Base-by-base conservation (phyloP, 1,140 invertebrate genomes). In the Frieseomelitta varia region DNA sequence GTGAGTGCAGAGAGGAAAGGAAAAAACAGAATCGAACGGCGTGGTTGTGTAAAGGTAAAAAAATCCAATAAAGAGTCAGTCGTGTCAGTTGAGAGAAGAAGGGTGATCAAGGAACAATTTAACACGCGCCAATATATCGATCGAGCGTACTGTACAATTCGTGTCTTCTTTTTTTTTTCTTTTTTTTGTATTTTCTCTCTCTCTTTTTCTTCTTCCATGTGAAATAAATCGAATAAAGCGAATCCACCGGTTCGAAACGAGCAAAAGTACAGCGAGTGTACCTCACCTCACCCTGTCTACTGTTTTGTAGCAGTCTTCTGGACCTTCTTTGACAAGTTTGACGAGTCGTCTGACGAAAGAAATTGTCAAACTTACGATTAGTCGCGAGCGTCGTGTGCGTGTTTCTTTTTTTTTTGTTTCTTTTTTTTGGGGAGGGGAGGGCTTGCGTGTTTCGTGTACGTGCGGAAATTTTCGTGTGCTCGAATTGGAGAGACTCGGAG, bases 111-210 rank as follows among this genome's bases (percentile, higher is more conserved):
- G 76, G 47, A 58, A 79, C 69, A 39, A 80, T 63, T 30, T 79
- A 71, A 71, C 11, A 71, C 14, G 68, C 68, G 68, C 68, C 68
- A 71, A 47, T 71, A 61, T 61, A 88, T 87, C 87, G 86, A 88
- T 88, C 78, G 73, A 79, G 79, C 84, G 87, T 88, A 89, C 84
- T 88, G 86, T 88, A 88, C 76, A 88, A 53, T 74, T 81, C 63
- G 73, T 73, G 71, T 84, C 58, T 68, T 39, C 14, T 15, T 63
- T 63, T 39, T 69, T 69, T n/a, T 15, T 8, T 67, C 19, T 34
- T n/a, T 24, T 51, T 19, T 34, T 15, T 24, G 30, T 30, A 65
- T 21, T 78, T 3, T 4, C 30, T 77, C 27, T 77, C 8, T 34
- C 10, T n/a, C 21, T 30, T 63, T 76, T 65, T 27, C 1, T 51